Evolutionary conservation across 2,797 vertebrate species (phyloP).

Genomic region (Chiloscyllium punctatum): DNA sequence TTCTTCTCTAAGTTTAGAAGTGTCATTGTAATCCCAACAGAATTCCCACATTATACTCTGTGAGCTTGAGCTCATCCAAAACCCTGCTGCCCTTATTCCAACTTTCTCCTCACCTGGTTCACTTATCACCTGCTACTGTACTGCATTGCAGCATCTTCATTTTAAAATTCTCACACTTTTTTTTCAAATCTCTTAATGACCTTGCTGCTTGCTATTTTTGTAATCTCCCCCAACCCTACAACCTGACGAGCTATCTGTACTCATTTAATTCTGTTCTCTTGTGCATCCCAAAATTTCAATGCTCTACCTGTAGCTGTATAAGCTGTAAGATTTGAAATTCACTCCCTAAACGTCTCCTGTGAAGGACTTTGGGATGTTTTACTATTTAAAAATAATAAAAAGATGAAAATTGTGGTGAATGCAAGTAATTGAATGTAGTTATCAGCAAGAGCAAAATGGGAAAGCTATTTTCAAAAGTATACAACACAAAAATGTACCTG

Average conservation of each 20-base stretch:
- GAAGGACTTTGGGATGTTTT: not conserved
- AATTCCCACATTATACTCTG: not conserved
- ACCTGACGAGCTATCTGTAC: not conserved
- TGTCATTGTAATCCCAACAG: not conserved
- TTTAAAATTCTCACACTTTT: not conserved
- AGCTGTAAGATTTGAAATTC: not conserved
- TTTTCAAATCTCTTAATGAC: not conserved
- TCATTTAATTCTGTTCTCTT: not conserved
- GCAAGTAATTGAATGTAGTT: not conserved
- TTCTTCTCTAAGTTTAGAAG: not conserved
- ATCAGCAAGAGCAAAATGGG: not conserved
- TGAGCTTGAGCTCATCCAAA: not conserved
- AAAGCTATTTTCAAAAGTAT: not conserved
- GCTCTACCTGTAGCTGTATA: not conserved
- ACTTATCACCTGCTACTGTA: not conserved
- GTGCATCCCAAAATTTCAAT: not conserved
- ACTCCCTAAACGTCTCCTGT: not conserved
- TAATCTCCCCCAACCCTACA: not conserved
- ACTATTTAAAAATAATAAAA: not conserved
- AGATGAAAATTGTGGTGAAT: not conserved
- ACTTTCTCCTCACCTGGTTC: not conserved
- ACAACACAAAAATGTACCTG: not conserved
- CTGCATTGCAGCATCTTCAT: not conserved
- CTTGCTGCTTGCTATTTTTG: too few relatives aligned
- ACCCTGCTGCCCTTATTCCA: not conserved